Evolutionary conservation across 2,797 vertebrate species (phyloP), one percentile per base, ranked within the genome.

Genomic region (Fistularia commersonii): DNA sequence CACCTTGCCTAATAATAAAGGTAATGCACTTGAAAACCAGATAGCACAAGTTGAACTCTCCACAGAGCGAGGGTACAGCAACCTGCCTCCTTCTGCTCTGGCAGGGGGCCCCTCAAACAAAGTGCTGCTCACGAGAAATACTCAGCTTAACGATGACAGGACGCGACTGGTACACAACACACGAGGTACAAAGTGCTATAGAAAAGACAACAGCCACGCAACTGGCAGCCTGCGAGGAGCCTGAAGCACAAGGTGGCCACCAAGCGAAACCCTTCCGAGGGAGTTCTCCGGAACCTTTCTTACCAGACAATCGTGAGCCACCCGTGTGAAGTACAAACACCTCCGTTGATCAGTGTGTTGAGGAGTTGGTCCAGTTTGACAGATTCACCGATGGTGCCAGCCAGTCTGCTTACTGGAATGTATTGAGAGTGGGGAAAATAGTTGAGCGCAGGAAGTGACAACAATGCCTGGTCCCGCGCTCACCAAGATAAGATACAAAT

Each of bases 351-450:
- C 32, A 8, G 33, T 41, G 59, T 48, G 67, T 47, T 12, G 34
- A 39, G 4, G 8, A 51, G 53, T 54, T 37, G 0, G 8, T 52
- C 61, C 55, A 41, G 55, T 57, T 46, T 1, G 33, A 39, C 32
- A 11, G 45, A 45, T 15, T 54, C 14, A 11, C 41, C 54, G 11
- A 52, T 6, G 36, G 57, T 63, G 58, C 69, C 60, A 33, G 33
- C 66, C 50, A 42, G 58, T 59, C 68, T 53, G 66, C 64, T 69
- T 51, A 76, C 84, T 69, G 85, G 86, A 89, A 88, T 86, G 88
- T 84, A 56, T 69, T 6, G n/a, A 32, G 32, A 76, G 67, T 73
- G 66, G 32, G 52, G 62, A 70, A 79, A 61, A 46, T 48, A 32
- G 48, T 32, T 31, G 40, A 55, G 45, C 51, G 57, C 48, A 53